Base-by-base conservation (phyloP, 2,113 vertebrate species). In the Acinonyx jubatus region DNA sequence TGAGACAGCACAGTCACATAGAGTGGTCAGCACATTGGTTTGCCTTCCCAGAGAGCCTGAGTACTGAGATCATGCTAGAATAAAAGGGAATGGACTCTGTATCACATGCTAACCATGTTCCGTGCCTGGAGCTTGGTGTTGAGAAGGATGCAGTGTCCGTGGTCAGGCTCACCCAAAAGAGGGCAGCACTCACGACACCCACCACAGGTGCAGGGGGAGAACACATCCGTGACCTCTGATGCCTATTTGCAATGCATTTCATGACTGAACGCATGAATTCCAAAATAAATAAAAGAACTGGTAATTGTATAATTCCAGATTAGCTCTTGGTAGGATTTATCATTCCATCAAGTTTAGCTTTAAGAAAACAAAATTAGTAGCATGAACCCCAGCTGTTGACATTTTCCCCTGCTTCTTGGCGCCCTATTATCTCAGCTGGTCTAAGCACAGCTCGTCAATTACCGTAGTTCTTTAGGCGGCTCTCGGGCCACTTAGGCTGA, bases 401-500 rank as follows among this genome's bases (percentile, higher is more conserved):
- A 97, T 68, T 98, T 94, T 14, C 91, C 95, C 81, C 86, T 23
- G 57, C 63, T 97, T 97, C 92, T 86, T 81, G 16, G 6, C 1
- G 0, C 93, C 97, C 97, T 97, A 95, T 98, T 98, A 98, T 95
- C 98, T 92, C 96, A 97, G 98, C 94, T 95, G 97, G 98, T 90
- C 97, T 55, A 79, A 95, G 96, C 91, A 1, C 78, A 98, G 78
- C 98, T 97, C 98, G 84, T 98, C 98, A 98, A 98, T 98, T 97
- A 98, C 98, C 92, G 10, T 52, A 83, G 96, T 97, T 96, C 97
- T 97, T 98, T 85, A 82, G 98, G 97, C 76, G 33, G 96, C 94
- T 98, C 97, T 92, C 73, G 10, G 98, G 95, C 98, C 98, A 97
- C 98, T 98, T 97, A 94, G 66, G 96, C 98, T 98, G 98, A 98